phyloP scores from a whole-genome alignment of 2,888 invertebrate species.

The Tetranychus truncatus region DNA sequence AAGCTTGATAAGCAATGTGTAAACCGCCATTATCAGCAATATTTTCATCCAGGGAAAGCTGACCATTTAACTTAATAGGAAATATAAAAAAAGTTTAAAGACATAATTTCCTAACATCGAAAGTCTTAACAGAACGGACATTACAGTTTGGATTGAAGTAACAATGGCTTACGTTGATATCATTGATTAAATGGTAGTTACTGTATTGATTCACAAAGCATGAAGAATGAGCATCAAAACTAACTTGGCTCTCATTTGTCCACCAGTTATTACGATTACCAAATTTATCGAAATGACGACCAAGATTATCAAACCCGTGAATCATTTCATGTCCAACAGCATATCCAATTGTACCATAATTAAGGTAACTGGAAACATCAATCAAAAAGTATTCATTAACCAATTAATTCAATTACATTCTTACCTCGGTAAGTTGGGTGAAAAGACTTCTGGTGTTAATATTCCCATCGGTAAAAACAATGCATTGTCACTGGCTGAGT shows the following conservation, averaged over 20 bases:
- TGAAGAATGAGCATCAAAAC: constrained; percentile 26
- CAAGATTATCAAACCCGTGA: constrained; percentile 76
- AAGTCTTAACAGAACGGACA: no score
- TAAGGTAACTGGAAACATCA: constrained; percentile 10
- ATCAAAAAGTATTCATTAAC: constrained; percentile 6
- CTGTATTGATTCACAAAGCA: constrained; percentile 29
- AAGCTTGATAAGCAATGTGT: not conserved
- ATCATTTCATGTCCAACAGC: constrained; percentile 83
- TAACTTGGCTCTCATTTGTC: constrained; percentile 24
- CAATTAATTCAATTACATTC: not conserved
- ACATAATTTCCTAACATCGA: no score
- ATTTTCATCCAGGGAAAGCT: constrained; percentile 34
- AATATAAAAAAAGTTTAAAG: not conserved
- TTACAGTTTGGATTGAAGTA: not conserved
- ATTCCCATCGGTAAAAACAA: not conserved
- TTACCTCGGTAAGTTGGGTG: not conserved
- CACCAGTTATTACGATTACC: constrained; percentile 29
- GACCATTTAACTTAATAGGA: constrained; percentile 28
- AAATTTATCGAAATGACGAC: constrained; percentile 35
- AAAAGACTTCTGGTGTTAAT: not conserved
- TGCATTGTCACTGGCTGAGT: not conserved
- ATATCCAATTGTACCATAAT: constrained; percentile 41
- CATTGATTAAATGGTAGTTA: constrained; percentile 34
- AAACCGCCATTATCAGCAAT: constrained; percentile 36
- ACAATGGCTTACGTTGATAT: constrained; percentile 29